phyloP scores from a whole-genome alignment of 2,797 vertebrate species.

The Bovichtus variegatus region DNA sequence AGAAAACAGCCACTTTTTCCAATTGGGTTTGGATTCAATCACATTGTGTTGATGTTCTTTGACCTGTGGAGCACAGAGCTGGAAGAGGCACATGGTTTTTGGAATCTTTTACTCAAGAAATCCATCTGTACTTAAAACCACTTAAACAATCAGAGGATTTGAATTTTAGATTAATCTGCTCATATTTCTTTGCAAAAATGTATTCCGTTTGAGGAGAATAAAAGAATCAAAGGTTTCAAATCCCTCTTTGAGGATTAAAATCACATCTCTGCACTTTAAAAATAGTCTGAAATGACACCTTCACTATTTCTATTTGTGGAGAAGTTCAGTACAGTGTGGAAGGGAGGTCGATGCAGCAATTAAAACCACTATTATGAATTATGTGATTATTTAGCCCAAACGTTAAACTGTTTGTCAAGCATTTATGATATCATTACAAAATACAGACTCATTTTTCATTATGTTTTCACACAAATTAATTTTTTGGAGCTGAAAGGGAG shows the following conservation, averaged over 20 bases:
- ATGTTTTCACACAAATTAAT: background rate
- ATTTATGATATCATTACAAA: background rate
- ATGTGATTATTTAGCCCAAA: background rate
- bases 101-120: constrained; percentile 38
- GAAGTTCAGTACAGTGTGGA: background rate
- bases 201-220: constrained; percentile 43
- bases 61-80: constrained; percentile 30
- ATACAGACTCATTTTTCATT: background rate
- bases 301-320: background rate
- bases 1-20: constrained; percentile 15
- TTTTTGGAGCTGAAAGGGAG: background rate
- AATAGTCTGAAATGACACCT: constrained; percentile 16
- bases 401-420: background rate
- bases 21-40: constrained; percentile 19
- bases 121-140: constrained; percentile 22
- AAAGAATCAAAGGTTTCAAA: constrained; percentile 30
- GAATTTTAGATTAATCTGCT: constrained; percentile 56
- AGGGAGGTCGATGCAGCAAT: background rate
- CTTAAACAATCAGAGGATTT: constrained; percentile 51
- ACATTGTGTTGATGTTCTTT: background rate
- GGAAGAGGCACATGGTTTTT: background rate
- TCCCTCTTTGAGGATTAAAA: constrained; percentile 54
- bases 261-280: constrained; percentile 19
- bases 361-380: background rate
- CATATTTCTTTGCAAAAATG: constrained; percentile 41